Evolutionary conservation across 2,888 invertebrate genomes (phyloP), one percentile per base, ranked within the genome.

Genomic region (Metopia argyrocephala): DNA sequence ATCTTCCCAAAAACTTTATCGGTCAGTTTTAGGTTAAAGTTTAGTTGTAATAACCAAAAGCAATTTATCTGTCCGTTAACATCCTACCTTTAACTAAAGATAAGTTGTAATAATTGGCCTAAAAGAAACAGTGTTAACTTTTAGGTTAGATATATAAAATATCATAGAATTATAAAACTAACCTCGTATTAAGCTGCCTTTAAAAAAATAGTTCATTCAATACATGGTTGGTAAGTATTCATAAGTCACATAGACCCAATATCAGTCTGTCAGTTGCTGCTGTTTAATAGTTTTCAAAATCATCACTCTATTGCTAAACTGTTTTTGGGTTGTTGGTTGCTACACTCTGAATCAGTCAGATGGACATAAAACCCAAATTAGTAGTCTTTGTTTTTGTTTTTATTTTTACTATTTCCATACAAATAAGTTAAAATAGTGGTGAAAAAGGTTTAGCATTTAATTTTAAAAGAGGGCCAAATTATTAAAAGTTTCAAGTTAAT

Each of bases 401-500:
- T 31, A 12, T 31, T 3, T 38, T 38, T 38, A 15, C 4, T 38
- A 38, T 38, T 38, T 1, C 15, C 15, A 15, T 15, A n/a, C n/a
- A n/a, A 38, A 38, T 38, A 38, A 12, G 38, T 38, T 38, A 3
- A 12, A 38, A 38, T 38, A 38, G 38, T 38, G 38, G 9, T 38
- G 38, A 38, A 38, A 31, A 27, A 61, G 59, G 45, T 38, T 61
- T 59, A n/a, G 7, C 6, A 9, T 28, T 28, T 20, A 38, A 45
- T 45, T 61, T 38, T 38, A 45, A 38, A 61, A 61, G 31, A 4
- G 21, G 21, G 15, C 15, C 20, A 61, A 59, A 45, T 61, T 38
- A 45, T 61, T 61, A 61, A n/a, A 61, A 61, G 23, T 61, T 45
- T 61, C 38, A 61, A 45, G 38, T 59, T 59, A 59, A 45, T 21